Evolutionary conservation across 1,140 invertebrate species (phyloP), one percentile per base, ranked within the genome.

Genomic region (Bombus sibiricus): DNA sequence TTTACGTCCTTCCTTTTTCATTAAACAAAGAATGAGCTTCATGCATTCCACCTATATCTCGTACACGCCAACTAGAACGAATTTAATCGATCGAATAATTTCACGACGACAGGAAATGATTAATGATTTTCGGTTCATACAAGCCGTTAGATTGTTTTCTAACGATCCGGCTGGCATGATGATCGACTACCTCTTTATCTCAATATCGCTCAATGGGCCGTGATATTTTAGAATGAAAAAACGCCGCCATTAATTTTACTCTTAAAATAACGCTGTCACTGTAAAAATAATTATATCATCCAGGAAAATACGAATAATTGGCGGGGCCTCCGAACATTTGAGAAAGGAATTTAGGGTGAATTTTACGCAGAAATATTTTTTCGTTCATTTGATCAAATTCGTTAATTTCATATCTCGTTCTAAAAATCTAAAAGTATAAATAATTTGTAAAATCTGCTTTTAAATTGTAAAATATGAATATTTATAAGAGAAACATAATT

Each of bases 41-140:
- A 28, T 53, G 25, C 28, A 5, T 73, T 47, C 18, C 25, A 74
- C 32, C 39, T 47, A 53, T 13, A n/a, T 62, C 28, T n/a, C 59
- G 18, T n/a, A 62, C 9, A 25, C 39, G 32, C n/a, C 8, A 53
- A n/a, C 10, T 64, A 47, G 77, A 57, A 66, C 37, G 39, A 81
- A 85, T 81, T 81, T 85, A 85, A 85, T 85, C 83, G 83, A 73
- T 80, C 83, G 77, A 81, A 57, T 85, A 85, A 85, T 85, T 81
- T 25, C 57, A 28, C 32, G 39, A 12, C 57, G 83, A 73, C 68
- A 73, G 57, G 71, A 66, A 85, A 81, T 85, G 83, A 85, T 85
- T 81, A 81, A 85, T 81, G 83, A 73, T 85, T 80, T 81, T 47
- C 69, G 41, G 39, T 32, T 72, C 77, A 81, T 74, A 81, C 68